phyloP scores from a whole-genome alignment of 2,113 vertebrate genomes.

The Morone saxatilis region DNA sequence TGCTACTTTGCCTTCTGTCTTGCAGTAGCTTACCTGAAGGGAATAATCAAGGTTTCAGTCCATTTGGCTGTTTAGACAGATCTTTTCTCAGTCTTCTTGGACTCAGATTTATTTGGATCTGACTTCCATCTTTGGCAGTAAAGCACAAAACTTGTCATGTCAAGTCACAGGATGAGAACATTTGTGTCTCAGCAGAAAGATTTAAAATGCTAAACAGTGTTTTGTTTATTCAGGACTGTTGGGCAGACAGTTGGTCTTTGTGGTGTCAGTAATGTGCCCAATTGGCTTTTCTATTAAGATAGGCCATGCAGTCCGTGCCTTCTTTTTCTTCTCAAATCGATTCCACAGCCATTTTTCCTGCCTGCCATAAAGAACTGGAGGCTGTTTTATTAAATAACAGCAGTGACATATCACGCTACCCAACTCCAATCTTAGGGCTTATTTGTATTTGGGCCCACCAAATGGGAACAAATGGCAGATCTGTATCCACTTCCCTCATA shows the following conservation, averaged over 20 bases:
- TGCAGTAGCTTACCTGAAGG: constrained; percentile 18
- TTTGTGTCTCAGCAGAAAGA: constrained; percentile 15
- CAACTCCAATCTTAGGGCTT: constrained; percentile 36
- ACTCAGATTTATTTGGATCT: constrained; percentile 21
- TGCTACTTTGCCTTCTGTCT: not conserved
- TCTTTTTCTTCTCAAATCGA: not conserved
- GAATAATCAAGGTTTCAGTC: constrained; percentile 28
- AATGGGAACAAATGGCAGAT: constrained; percentile 65
- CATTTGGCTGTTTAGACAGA: constrained; percentile 32
- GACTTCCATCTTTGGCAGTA: constrained; percentile 25
- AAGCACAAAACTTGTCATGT: constrained; percentile 5
- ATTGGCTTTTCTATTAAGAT: constrained; percentile 16
- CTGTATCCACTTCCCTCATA: constrained; percentile 37
- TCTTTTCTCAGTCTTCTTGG: constrained; percentile 8
- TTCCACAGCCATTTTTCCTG: constrained; percentile 23
- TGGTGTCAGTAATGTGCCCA: not conserved
- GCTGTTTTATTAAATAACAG: constrained; percentile 68
- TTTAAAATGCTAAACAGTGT: constrained; percentile 18
- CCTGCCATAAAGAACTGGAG: constrained; percentile 33
- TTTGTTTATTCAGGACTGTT: not conserved
- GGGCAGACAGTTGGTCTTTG: not conserved
- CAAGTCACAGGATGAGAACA: constrained; percentile 17
- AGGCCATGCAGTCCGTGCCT: constrained; percentile 5
- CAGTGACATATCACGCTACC: constrained; percentile 53
- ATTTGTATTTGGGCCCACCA: constrained; percentile 60